Percentiles rank a stretch among this genome's conserved stretches.
These are phyloP conservation scores for Tetrapedia diversipes DNA, from an alignment of 2,888 invertebrate species.

Conservation along the genomic window DNA sequence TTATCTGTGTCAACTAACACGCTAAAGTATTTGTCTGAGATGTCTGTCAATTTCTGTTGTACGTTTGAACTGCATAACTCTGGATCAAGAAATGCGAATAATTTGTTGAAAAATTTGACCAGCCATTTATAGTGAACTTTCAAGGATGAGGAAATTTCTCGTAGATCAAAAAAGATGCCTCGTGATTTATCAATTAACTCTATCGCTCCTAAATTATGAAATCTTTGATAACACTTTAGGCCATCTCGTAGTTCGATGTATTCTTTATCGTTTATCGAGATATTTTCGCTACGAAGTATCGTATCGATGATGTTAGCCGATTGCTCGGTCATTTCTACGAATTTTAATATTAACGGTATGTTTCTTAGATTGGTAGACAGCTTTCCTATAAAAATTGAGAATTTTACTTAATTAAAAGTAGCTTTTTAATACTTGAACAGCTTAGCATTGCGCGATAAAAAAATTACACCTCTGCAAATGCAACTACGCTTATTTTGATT, in stretches of 20 bases:
- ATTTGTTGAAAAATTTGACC: slow-evolving; percentile 83
- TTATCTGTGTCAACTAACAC: slow-evolving; percentile 56
- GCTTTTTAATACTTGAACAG: no score
- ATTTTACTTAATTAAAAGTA: no score
- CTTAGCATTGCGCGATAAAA: no score
- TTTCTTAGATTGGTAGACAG: slow-evolving; percentile 84
- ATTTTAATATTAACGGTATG: slow-evolving; percentile 84
- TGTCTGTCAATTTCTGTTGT: slow-evolving; percentile 67
- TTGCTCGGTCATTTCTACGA: slow-evolving; percentile 83
- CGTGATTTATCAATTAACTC: slow-evolving; percentile 68
- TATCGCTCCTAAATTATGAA: slow-evolving; percentile 81
- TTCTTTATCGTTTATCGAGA: slow-evolving; percentile 79
- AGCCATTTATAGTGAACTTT: slow-evolving; percentile 90
- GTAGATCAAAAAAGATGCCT: slow-evolving; percentile 69
- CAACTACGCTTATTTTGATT: no score
- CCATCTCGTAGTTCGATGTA: slow-evolving; percentile 83
- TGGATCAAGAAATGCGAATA: slow-evolving; percentile 58
- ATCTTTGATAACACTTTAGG: slow-evolving; percentile 85
- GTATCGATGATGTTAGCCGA: slow-evolving; percentile 83
- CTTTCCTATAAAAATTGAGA: slow-evolving; percentile 80
- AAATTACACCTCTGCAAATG: no score
- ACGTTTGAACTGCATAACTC: slow-evolving; percentile 33
- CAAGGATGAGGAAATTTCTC: slow-evolving; percentile 86
- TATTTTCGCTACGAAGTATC: slow-evolving; percentile 77
- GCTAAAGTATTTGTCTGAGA: slow-evolving; percentile 2